phyloP scores from a whole-genome alignment of 1,140 invertebrate species.

The Alviniconcha marisindica region DNA sequence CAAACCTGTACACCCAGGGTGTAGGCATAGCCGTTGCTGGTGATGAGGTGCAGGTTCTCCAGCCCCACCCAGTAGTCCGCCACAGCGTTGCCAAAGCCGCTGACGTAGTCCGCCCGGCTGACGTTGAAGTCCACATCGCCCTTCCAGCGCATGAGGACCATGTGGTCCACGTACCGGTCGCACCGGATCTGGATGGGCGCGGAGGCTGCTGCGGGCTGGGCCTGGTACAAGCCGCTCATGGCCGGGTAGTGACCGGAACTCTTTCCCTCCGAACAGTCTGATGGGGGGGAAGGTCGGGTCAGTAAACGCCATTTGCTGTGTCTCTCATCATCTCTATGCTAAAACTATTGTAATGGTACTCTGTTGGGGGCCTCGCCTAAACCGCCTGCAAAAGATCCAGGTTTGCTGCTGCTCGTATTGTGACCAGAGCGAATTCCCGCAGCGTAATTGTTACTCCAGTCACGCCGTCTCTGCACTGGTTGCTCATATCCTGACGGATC shows the following conservation, averaged over 20 bases:
- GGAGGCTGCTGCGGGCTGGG: not conserved
- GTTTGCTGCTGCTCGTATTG: too few species aligned
- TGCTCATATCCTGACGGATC: too few species aligned
- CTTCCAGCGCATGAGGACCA: not conserved
- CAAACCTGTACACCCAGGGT: constrained; percentile 8
- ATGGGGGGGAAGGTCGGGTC: too few species aligned
- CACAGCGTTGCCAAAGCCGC: not conserved
- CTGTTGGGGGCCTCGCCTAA: too few species aligned
- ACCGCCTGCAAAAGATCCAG: too few species aligned
- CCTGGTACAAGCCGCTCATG: not conserved
- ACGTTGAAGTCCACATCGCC: constrained; percentile 21
- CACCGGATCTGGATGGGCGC: not conserved
- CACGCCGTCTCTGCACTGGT: not conserved
- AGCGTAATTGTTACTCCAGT: not conserved
- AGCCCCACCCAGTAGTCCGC: constrained; percentile 32
- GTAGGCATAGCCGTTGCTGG: not conserved
- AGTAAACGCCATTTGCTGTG: too few species aligned
- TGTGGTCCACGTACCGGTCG: not conserved
- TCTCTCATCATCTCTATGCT: too few species aligned
- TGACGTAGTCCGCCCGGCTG: constrained; percentile 20
- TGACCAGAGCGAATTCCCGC: too few species aligned
- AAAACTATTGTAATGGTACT: too few species aligned
- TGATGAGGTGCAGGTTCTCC: constrained; percentile 20
- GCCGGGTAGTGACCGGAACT: not conserved
- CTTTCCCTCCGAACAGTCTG: constrained; percentile 12